Conservation (phyloP, 2,888 invertebrate species). For the Argynnis bischoffii region DNA sequence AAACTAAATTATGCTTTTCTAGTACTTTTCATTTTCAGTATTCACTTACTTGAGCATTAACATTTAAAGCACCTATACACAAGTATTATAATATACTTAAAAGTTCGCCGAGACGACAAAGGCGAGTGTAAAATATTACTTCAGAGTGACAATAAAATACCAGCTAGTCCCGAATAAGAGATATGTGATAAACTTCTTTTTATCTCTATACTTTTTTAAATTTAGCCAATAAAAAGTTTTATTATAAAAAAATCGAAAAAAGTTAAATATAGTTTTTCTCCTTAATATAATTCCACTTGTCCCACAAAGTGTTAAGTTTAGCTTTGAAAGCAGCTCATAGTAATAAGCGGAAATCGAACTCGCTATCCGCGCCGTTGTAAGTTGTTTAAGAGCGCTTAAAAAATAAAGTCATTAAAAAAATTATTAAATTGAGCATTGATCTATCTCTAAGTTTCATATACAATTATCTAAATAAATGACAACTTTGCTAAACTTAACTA, state of each 20-base stretch:
- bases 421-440: not conserved
- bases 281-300: no score
- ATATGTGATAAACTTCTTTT: no score
- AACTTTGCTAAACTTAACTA: not conserved
- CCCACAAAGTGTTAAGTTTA: no score
- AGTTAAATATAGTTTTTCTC: no score
- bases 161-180: no score
- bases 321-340: not conserved
- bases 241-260: no score
- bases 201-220: no score
- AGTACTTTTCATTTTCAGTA: constrained; percentile 9
- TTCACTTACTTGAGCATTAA: constrained; percentile 24
- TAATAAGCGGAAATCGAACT: no score
- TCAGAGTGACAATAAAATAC: no score
- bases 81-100: not conserved
- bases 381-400: no score
- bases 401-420: not conserved
- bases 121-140: not conserved
- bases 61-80: constrained; percentile 21
- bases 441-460: not conserved
- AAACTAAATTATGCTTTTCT: constrained; percentile 20
- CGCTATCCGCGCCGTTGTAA: no score
- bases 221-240: no score
- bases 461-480: not conserved
- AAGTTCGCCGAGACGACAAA: not conserved